phyloP scores from a whole-genome alignment of 35 echinoderm and acorn worm species.

The Holothuria glaberrima region DNA sequence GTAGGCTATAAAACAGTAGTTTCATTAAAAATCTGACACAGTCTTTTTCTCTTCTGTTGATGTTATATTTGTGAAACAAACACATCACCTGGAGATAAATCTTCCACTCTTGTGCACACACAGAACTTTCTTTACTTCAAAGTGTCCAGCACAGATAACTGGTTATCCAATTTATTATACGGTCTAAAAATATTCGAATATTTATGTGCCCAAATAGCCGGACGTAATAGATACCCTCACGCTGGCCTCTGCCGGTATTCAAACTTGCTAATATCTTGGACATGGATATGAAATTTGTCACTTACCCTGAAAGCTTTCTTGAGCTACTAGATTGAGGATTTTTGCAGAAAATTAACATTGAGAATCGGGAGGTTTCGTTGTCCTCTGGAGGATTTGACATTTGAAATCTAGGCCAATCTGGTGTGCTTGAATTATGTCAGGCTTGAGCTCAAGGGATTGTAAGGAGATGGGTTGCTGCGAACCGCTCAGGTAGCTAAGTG shows the following conservation, averaged over 20 bases:
- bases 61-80: neutral
- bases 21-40: neutral
- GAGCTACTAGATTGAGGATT: conserved; percentile 32
- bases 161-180: conserved; percentile 48
- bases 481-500: neutral
- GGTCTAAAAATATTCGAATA: conserved; percentile 41
- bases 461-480: neutral
- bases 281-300: conserved; percentile 59
- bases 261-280: conserved; percentile 59
- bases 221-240: conserved; percentile 20
- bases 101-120: neutral
- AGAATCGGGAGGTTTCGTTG: conserved; percentile 24
- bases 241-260: conserved; percentile 28
- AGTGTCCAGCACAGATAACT: conserved; percentile 10
- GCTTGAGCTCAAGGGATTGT: conserved; percentile 45
- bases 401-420: conserved; percentile 68
- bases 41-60: too few species aligned
- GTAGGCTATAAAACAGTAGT: neutral
- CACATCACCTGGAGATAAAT: too few species aligned
- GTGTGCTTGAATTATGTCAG: conserved; percentile 60
- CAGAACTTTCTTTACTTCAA: neutral
- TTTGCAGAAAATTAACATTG: conserved; percentile 52
- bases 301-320: neutral
- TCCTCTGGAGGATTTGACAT: conserved; percentile 47
- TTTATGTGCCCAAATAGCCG: conserved; percentile 50